Conservation (phyloP, 2,797 vertebrate genomes). For the Cossypha polioptera region DNA sequence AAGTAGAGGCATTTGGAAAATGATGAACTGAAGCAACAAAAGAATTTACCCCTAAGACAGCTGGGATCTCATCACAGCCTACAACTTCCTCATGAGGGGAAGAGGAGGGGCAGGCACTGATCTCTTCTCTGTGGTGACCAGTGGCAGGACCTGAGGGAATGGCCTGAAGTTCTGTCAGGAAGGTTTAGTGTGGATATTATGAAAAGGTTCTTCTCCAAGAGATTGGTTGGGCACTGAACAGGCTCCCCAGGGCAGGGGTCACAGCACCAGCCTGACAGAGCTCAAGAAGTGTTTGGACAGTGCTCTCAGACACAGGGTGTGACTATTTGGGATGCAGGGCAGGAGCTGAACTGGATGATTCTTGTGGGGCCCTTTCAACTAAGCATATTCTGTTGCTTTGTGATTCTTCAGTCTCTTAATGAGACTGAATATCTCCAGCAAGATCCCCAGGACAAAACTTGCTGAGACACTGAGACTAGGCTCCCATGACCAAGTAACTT, state of each 20-base stretch:
- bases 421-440: neutral
- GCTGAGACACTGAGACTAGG: neutral
- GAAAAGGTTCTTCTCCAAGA: neutral
- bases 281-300: rapidly evolving
- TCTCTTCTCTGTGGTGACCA: neutral
- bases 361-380: neutral
- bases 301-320: neutral
- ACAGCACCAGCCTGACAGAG: neutral
- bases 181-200: neutral
- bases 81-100: neutral
- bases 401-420: neutral
- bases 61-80: neutral
- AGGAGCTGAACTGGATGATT: neutral
- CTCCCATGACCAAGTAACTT: neutral
- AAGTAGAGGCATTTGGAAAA: neutral
- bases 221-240: neutral
- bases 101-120: neutral
- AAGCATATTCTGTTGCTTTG: neutral
- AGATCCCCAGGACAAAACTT: neutral
- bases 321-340: rapidly evolving
- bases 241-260: neutral
- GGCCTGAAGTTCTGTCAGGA: neutral
- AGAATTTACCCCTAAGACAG: neutral
- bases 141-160: neutral
- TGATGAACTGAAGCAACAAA: neutral